Conservation (phyloP, 2,888 invertebrate species). For the Drosophila austrosaltans region DNA sequence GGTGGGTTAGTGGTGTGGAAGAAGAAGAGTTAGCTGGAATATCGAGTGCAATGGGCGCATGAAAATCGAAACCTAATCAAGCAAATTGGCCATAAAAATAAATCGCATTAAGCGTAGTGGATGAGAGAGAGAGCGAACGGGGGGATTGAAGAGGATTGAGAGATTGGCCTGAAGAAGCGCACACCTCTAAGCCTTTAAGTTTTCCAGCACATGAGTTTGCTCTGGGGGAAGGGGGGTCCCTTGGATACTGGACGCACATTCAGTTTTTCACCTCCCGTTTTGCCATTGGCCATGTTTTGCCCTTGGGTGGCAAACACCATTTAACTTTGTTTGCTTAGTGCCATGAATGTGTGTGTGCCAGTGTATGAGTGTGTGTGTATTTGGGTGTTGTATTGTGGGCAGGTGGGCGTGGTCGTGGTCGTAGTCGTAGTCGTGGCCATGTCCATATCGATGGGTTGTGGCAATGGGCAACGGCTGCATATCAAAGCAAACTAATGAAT, state of each 20-base stretch:
- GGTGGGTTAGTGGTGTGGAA: neutral
- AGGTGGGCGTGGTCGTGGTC: slow-evolving; percentile 8
- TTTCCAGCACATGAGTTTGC: slow-evolving; percentile 59
- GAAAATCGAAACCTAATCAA: slow-evolving; percentile 79
- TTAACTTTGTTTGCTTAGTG: slow-evolving; percentile 70
- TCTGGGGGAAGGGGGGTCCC: slow-evolving; percentile 2
- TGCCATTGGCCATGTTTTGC: slow-evolving; percentile 11
- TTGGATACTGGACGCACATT: slow-evolving; percentile 25
- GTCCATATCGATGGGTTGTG: slow-evolving; percentile 13
- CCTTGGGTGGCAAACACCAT: slow-evolving; percentile 60
- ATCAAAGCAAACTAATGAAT: slow-evolving; percentile 76
- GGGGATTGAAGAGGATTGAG: neutral
- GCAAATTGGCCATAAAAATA: slow-evolving; percentile 79
- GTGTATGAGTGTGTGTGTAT: slow-evolving; percentile 29
- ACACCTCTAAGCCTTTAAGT: slow-evolving; percentile 67
- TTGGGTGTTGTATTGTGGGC: slow-evolving; percentile 7
- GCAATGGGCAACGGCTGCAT: slow-evolving; percentile 53
- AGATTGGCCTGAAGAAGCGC: slow-evolving; percentile 11
- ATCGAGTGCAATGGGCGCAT: slow-evolving; percentile 59
- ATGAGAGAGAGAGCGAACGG: neutral
- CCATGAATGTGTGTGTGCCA: slow-evolving; percentile 35
- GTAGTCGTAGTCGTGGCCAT: slow-evolving; percentile 15
- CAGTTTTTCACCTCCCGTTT: slow-evolving; percentile 22
- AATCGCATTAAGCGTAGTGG: slow-evolving; percentile 65
- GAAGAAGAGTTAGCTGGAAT: neutral